These are phyloP conservation scores for Ennomos fuscantarius DNA, from an alignment of 2,888 invertebrate genomes.

Conservation along the genomic window DNA sequence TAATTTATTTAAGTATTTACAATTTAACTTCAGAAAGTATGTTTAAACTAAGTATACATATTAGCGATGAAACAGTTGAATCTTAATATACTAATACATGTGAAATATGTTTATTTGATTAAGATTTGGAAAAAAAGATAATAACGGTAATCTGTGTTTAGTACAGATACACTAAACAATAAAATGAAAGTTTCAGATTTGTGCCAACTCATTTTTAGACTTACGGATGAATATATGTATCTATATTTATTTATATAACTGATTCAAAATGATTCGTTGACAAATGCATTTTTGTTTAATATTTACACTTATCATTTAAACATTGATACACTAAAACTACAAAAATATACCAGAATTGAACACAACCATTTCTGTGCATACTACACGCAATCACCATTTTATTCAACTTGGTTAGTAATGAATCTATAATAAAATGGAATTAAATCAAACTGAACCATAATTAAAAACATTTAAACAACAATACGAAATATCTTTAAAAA, in stretches of 20 bases:
- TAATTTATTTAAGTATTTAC: conserved; percentile 51
- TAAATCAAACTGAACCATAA: conserved; percentile 10
- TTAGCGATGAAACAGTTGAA: conserved; percentile 23
- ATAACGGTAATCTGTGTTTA: conserved; percentile 1
- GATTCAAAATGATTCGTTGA: conserved; percentile 55
- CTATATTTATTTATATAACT: conserved; percentile 37
- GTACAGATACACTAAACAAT: conserved; percentile 21
- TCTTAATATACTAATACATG: conserved; percentile 10
- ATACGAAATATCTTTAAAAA: too few species aligned
- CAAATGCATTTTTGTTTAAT: conserved; percentile 51
- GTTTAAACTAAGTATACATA: conserved; percentile 21
- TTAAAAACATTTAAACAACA: conserved; percentile 6
- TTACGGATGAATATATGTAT: conserved; percentile 25
- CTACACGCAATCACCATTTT: conserved; percentile 10
- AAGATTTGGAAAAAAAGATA: conserved; percentile 27
- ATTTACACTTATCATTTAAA: conserved; percentile 43
- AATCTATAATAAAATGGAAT: conserved; percentile 17
- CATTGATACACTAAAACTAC: conserved; percentile 2
- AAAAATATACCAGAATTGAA: conserved; percentile 41
- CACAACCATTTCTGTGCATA: conserved; percentile 42
- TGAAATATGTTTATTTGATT: conserved; percentile 33
- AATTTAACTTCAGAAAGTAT: conserved; percentile 40
- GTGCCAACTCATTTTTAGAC: conserved; percentile 43
- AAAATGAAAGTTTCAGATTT: conserved; percentile 28
- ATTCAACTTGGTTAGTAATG: conserved; percentile 11